Percentiles rank a stretch among this genome's conserved stretches.
Evolutionary conservation across 2,113 vertebrate genomes (phyloP).

Genomic region (Fregata magnificens): DNA sequence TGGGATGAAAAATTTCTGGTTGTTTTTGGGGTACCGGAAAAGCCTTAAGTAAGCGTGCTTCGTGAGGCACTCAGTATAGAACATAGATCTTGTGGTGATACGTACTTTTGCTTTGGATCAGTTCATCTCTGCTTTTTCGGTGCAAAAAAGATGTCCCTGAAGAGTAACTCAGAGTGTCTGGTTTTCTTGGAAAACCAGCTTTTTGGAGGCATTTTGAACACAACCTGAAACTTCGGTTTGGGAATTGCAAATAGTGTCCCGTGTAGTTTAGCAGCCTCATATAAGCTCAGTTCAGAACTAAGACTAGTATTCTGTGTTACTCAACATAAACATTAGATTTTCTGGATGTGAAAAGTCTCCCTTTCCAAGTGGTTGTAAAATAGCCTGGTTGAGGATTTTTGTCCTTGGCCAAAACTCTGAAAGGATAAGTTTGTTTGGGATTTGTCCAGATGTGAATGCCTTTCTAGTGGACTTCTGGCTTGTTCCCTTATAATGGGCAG

Average conservation of each 20-base stretch:
- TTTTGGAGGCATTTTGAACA: background rate
- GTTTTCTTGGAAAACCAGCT: background rate
- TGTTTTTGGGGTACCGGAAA: background rate
- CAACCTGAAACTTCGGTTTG: background rate
- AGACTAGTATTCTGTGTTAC: background rate
- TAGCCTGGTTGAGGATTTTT: background rate
- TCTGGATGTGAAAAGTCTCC: background rate
- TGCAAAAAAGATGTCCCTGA: background rate
- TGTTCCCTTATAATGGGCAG: background rate
- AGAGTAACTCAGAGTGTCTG: background rate
- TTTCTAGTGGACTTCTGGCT: background rate
- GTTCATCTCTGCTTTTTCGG: background rate
- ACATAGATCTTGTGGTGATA: background rate
- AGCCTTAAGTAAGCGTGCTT: background rate
- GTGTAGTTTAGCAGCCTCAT: background rate
- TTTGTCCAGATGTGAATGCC: background rate
- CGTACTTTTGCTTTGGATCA: background rate
- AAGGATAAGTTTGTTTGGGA: background rate
- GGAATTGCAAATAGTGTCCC: background rate
- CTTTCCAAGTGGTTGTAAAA: background rate
- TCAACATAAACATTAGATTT: background rate
- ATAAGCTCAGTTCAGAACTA: background rate
- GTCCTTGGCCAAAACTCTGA: background rate
- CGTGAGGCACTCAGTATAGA: fast-evolving
- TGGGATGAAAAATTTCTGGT: background rate